phyloP scores from a whole-genome alignment of 2,113 vertebrate species.

The Smithornis capensis region DNA sequence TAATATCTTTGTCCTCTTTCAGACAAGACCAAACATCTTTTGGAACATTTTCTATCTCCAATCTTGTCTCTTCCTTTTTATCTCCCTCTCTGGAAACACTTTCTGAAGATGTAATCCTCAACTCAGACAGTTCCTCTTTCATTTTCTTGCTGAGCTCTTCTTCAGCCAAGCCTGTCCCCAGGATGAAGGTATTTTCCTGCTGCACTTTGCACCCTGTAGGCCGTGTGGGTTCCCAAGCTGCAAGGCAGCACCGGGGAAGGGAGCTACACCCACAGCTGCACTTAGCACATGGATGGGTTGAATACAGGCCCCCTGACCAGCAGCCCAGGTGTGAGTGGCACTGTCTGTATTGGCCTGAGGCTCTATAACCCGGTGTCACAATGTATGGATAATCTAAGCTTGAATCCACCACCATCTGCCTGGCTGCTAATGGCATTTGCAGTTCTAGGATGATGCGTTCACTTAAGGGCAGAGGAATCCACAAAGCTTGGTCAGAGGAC shows the following conservation, averaged over 20 bases:
- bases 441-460: constrained; percentile 69
- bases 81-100: not conserved
- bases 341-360: not conserved
- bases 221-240: not conserved
- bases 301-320: not conserved
- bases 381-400: constrained; percentile 52
- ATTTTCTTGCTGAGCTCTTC: constrained; percentile 17
- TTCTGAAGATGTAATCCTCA: not conserved
- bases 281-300: not conserved
- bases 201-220: not conserved
- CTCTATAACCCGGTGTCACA: constrained; percentile 28
- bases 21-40: not conserved
- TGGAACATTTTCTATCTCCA: not conserved
- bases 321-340: not conserved
- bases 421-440: constrained; percentile 68
- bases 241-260: not conserved
- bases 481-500: constrained; percentile 20
- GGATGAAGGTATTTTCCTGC: not conserved
- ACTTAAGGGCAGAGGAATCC: constrained; percentile 24
- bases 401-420: constrained; percentile 60
- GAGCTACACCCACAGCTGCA: not conserved
- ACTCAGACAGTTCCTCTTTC: constrained; percentile 13
- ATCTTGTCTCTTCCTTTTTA: not conserved
- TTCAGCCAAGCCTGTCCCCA: not conserved
- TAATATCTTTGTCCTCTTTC: not conserved